Base-by-base conservation (phyloP, 2,797 vertebrate genomes). In the Artibeus jamaicensis region DNA sequence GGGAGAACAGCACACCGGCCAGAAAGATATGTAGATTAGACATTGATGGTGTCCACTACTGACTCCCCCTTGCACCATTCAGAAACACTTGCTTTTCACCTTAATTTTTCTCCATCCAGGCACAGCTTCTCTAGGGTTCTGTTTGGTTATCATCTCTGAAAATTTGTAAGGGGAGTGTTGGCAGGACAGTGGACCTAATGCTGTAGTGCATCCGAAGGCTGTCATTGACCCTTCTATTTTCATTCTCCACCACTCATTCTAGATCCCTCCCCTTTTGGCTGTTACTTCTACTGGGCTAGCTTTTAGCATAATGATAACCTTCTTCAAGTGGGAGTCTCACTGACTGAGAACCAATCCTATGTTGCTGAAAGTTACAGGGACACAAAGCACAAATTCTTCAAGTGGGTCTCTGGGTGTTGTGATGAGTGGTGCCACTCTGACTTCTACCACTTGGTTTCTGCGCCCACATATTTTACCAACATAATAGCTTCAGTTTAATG, bases 61-160 rank as follows among this genome's bases (percentile, higher is more conserved):
- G 55, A 68, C 55, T 73, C 88, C 1, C 6, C n/a, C 42, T 87
- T 53, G 37, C 16, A 39, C 55, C 39, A 73, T 7, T 34, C 48
- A 86, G 37, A 86, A 94, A 26, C 44, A 21, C 22, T 39, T 67
- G 18, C 34, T 82, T 73, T 92, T 65, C 9, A 44, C 6, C 15
- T 42, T 48, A 62, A 32, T 74, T 82, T 93, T 62, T 9, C 4
- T 77, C 57, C 42, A 18, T 50, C 18, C 22, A 77, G 59, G 44
- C 1, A 37, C 12, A 32, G 24, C 12, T 55, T 86, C 14, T 86
- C 10, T 62, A 81, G 48, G 48, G 46, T n/a, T 88, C 48, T 68
- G 9, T 74, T 81, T 48, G 74, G 29, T 86, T 48, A 44, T 9
- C 82, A 6, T 42, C 22, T 65, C 84, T 70, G 85, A 82, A 85